A percentile compares a stretch with the other conserved stretches of the same genome.
Evolutionary conservation across 2,113 vertebrate species (phyloP).

Genomic region (Dinomys branickii): DNA sequence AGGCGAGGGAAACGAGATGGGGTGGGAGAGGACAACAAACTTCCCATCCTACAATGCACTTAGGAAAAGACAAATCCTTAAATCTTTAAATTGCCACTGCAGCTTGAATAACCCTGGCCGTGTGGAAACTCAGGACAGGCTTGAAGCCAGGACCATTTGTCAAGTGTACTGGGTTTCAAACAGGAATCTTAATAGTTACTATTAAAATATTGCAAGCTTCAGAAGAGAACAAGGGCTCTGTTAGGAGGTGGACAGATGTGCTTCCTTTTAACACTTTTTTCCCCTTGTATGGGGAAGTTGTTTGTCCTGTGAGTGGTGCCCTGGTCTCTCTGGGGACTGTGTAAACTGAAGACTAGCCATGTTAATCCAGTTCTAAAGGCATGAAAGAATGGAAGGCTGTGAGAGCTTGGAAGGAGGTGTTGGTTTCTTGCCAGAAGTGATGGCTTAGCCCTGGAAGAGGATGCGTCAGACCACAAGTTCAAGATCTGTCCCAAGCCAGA

Average conservation of each 20-base stretch:
- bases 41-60: not conserved
- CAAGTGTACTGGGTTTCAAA: not conserved
- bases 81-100: not conserved
- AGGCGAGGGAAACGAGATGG: not conserved
- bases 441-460: not conserved
- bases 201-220: not conserved
- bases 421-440: not conserved
- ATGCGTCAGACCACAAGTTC: not conserved
- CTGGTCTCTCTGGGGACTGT: not conserved
- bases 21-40: not conserved
- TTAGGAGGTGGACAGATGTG: not conserved
- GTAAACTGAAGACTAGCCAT: no score
- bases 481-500: not conserved
- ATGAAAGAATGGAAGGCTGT: not conserved
- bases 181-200: not conserved
- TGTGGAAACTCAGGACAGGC: not conserved
- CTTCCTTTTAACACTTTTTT: not conserved
- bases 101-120: not conserved
- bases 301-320: not conserved
- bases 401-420: not conserved
- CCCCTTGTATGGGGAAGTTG: fast-evolving
- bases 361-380: not conserved
- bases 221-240: not conserved
- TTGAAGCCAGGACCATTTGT: slow-evolving; percentile 27
- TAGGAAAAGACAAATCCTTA: slow-evolving; percentile 41